A percentile compares a stretch with the other conserved stretches of the same genome.
Evolutionary conservation across 2,113 vertebrate genomes (phyloP).

Genomic region (Glareola pratincola): DNA sequence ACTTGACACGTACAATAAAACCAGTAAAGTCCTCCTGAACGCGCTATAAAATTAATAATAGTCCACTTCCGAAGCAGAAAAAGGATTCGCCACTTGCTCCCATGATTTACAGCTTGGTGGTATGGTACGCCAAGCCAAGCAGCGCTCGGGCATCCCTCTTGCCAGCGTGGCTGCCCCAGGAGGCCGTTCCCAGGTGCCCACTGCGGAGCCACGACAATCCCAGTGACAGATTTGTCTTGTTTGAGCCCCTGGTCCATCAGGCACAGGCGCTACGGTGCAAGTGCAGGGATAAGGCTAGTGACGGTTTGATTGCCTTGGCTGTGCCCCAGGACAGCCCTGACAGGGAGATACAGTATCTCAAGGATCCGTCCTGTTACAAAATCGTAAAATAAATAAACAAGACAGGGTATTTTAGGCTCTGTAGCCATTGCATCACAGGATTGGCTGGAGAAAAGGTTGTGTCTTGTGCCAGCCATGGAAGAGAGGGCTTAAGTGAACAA

Average conservation of each 20-base stretch:
- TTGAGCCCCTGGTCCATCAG: not conserved
- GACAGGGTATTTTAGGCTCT: not conserved
- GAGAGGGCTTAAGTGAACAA: not conserved
- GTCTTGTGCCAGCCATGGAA: fast-evolving
- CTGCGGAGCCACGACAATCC: fast-evolving
- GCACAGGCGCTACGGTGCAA: fast-evolving
- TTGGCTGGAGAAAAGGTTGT: not conserved
- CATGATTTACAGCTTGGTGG: not conserved
- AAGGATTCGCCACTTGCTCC: fast-evolving
- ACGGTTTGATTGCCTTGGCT: not conserved
- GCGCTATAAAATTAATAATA: not conserved
- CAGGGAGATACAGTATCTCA: not conserved
- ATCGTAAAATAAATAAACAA: constrained; percentile 6
- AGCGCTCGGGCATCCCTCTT: no score
- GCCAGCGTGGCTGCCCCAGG: fast-evolving
- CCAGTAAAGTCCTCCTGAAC: not conserved
- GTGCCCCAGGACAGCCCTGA: not conserved
- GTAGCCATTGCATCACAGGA: not conserved
- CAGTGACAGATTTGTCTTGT: fast-evolving
- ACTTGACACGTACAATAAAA: not conserved
- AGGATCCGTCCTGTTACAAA: not conserved
- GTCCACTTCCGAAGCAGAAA: not conserved
- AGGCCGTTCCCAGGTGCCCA: not conserved
- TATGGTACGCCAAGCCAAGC: fast-evolving
- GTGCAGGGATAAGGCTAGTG: not conserved